Evolutionary conservation across 2,888 invertebrate species (phyloP).

Genomic region (Ochropleura plecta): DNA sequence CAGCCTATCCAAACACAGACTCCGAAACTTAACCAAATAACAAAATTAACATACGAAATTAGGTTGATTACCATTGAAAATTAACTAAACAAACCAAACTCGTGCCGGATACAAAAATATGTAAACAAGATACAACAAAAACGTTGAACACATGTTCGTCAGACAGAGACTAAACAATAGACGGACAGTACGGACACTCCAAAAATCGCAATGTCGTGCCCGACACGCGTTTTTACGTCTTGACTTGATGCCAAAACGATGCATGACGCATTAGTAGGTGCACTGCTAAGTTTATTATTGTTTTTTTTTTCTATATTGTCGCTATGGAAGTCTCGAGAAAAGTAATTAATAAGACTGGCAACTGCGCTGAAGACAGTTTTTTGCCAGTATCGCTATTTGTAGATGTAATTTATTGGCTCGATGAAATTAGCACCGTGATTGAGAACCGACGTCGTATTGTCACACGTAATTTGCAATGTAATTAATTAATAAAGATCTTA

Average conservation of each 20-base stretch:
- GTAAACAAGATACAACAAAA: slow-evolving; percentile 52
- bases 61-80: slow-evolving; percentile 36
- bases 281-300: slow-evolving; percentile 47
- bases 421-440: slow-evolving; percentile 18
- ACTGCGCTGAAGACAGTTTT: slow-evolving; percentile 9
- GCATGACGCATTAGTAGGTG: slow-evolving; percentile 54
- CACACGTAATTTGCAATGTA: slow-evolving; percentile 23
- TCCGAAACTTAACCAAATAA: slow-evolving; percentile 33
- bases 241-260: slow-evolving; percentile 58
- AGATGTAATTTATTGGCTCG: slow-evolving; percentile 23
- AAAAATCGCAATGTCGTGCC: slow-evolving; percentile 58
- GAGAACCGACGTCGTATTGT: slow-evolving; percentile 14
- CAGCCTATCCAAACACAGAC: slow-evolving; percentile 35
- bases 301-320: slow-evolving; percentile 26
- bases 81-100: slow-evolving; percentile 39
- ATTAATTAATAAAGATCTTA: slow-evolving; percentile 25
- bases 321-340: slow-evolving; percentile 51
- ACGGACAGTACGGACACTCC: slow-evolving; percentile 39
- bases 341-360: slow-evolving; percentile 39
- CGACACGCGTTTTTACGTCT: slow-evolving; percentile 50
- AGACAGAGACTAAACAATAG: slow-evolving; percentile 59
- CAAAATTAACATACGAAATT: slow-evolving; percentile 46
- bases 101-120: slow-evolving; percentile 41
- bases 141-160: slow-evolving; percentile 48
- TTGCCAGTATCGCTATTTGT: slow-evolving; percentile 25